Evolutionary conservation across 2,797 vertebrate species (phyloP).

Genomic region (Adrianichthys oophorus): DNA sequence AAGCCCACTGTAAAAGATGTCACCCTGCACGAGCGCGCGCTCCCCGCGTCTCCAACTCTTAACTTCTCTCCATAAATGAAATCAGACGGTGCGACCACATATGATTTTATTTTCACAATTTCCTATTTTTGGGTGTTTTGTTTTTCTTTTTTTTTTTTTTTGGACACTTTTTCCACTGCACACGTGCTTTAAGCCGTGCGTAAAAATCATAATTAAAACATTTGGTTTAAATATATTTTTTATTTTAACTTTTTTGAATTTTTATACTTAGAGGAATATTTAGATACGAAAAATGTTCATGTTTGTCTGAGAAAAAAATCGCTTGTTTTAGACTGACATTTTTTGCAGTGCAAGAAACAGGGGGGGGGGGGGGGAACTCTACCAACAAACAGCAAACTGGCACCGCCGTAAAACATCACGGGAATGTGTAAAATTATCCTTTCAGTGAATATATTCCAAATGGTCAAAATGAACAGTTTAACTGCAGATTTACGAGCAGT

Average conservation of each 20-base stretch:
- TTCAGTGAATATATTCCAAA: slow-evolving; percentile 1
- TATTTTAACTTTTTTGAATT: too few relatives aligned
- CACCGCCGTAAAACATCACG: not conserved
- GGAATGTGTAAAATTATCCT: slow-evolving; percentile 5
- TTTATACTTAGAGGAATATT: slow-evolving; percentile 4
- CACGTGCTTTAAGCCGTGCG: too few relatives aligned
- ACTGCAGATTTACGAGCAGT: not conserved
- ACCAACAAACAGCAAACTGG: slow-evolving; percentile 25
- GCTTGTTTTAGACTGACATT: slow-evolving; percentile 43
- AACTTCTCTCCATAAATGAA: too few relatives aligned
- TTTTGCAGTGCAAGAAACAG: slow-evolving; percentile 47
- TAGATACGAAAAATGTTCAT: not conserved
- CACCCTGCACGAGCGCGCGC: slow-evolving; percentile 14
- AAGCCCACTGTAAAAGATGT: slow-evolving; percentile 60
- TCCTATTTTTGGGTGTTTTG: too few relatives aligned
- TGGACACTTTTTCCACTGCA: too few relatives aligned
- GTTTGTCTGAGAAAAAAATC: not conserved
- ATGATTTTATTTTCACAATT: too few relatives aligned
- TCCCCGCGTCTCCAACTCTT: not conserved
- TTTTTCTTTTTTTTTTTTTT: too few relatives aligned
- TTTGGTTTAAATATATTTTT: too few relatives aligned
- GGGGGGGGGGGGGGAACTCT: slow-evolving; percentile 5
- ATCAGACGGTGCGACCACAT: too few relatives aligned
- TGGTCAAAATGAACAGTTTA: too few relatives aligned
- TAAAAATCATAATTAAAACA: too few relatives aligned